phyloP scores from a whole-genome alignment of 2,797 vertebrate species.

The Pyrocephalus nanus region DNA sequence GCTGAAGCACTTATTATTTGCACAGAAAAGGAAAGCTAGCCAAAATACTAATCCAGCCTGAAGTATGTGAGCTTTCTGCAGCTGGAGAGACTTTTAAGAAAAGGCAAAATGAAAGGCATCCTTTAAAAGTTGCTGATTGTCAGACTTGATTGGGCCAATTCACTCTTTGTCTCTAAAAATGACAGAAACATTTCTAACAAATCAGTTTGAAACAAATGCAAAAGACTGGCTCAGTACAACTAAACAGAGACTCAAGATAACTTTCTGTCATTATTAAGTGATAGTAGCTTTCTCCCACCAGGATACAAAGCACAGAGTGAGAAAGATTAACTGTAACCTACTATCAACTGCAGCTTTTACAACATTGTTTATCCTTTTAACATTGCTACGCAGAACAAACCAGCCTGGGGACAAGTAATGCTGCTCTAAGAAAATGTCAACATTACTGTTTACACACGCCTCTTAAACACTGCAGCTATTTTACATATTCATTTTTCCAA shows the following conservation, averaged over 20 bases:
- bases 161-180: neutral
- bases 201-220: neutral
- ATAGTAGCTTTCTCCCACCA: neutral
- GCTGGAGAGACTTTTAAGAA: neutral
- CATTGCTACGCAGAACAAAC: neutral
- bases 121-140: neutral
- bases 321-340: neutral
- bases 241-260: neutral
- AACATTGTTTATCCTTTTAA: neutral
- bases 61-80: neutral
- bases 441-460: neutral
- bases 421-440: neutral
- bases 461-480: neutral
- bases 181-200: neutral
- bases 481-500: neutral
- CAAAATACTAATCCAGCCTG: neutral
- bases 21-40: neutral
- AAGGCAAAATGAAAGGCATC: neutral
- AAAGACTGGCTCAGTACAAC: neutral
- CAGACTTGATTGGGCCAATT: neutral
- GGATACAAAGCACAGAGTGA: neutral
- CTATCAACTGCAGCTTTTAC: neutral
- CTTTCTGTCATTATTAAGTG: neutral
- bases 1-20: neutral
- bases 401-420: neutral